Base-by-base conservation (phyloP, 1,140 invertebrate species). In the Papilio machaon region DNA sequence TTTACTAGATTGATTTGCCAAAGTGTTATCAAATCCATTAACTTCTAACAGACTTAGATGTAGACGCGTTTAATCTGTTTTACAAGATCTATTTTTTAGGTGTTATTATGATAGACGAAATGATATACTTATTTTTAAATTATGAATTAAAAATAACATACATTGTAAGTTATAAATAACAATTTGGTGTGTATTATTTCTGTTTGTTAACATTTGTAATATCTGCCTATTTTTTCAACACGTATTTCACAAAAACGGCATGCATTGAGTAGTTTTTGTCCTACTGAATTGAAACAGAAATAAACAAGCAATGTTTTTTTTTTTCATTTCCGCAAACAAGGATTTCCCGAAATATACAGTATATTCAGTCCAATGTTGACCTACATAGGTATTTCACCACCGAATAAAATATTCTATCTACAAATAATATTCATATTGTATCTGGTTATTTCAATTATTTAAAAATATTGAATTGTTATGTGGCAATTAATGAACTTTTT, bases 261-360 rank as follows among this genome's bases (percentile, higher is more conserved):
- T 13, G 2, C 23, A 64, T 64, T 64, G 19, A 64, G 60, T 30
- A 64, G 17, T 58, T 58, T 58, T 35, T 64, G 60, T 64, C 19
- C 60, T 30, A 30, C 60, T 64, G 60, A 64, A 64, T 64, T 64
- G 60, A 64, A 64, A 64, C 60, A 64, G 60, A 23, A 64, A 23
- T 64, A 64, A 64, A 64, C 23, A 64, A 30, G 60, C 60, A 30
- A 64, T 19, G 19, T 30, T 64, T 64, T 64, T 15, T 30, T 64
- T 30, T 64, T 64, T 64, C 13, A 23, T 9, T 23, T 64, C 8
- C 60, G 17, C n/a, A 19, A 64, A 64, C 13, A 64, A 64, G 23
- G 19, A 35, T 64, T 64, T 35, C 9, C 60, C 60, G 23, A 64
- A 64, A 64, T 52, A 8, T 52, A n/a, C 54, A 58, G 54, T 58